Conservation (phyloP, 2,113 vertebrate genomes). For the Pachycephala philippinensis region DNA sequence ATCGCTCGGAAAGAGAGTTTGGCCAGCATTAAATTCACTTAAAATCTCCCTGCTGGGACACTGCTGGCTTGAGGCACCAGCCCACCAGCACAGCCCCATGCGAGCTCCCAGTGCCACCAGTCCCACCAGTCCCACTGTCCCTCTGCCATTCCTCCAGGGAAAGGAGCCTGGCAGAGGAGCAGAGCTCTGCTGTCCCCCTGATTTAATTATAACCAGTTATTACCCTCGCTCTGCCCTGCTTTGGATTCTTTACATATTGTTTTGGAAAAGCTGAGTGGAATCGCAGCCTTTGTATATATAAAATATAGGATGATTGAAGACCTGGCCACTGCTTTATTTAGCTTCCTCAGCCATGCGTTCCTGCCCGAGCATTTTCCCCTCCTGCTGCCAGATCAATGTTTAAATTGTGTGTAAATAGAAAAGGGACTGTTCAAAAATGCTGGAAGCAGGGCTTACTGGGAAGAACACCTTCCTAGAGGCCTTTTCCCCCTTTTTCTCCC, state of each 20-base stretch:
- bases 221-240: neutral
- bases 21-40: neutral
- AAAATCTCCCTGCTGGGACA: neutral
- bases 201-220: slow-evolving; percentile 40
- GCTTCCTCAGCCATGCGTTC: slow-evolving; percentile 31
- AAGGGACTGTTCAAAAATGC: neutral
- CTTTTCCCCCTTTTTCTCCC: neutral
- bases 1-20: neutral
- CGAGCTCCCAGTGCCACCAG: neutral
- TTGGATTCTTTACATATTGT: slow-evolving; percentile 47
- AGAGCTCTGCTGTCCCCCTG: neutral
- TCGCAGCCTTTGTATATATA: slow-evolving; percentile 50
- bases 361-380: slow-evolving; percentile 44
- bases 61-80: neutral
- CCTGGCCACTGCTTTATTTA: slow-evolving; percentile 55
- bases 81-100: neutral
- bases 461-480: neutral
- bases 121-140: neutral
- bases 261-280: slow-evolving; percentile 52
- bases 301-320: slow-evolving; percentile 62
- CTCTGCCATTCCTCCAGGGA: neutral
- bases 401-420: slow-evolving; percentile 57
- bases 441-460: neutral
- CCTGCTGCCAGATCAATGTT: slow-evolving; percentile 61
- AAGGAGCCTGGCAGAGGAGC: neutral